A percentile compares a stretch with the other conserved stretches of the same genome.
Evolutionary conservation across 2,113 vertebrate species (phyloP).

Genomic region (Oryzias woworae): DNA sequence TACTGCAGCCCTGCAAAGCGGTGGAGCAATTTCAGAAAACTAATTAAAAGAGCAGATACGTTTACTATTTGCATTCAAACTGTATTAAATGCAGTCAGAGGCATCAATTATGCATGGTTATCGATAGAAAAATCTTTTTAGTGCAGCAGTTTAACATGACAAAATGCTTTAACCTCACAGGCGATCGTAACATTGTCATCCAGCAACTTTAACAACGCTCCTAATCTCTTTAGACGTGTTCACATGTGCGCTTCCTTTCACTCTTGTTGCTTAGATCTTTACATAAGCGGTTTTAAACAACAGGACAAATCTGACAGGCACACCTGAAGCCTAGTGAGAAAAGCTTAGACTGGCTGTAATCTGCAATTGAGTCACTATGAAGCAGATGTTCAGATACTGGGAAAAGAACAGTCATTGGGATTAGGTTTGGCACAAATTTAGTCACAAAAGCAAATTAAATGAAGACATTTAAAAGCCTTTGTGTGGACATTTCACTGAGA

Average conservation of each 20-base stretch:
- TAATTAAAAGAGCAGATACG: conserved; percentile 18
- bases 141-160: conserved; percentile 21
- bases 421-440: conserved; percentile 65
- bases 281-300: conserved; percentile 33
- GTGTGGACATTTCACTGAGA: conserved; percentile 27
- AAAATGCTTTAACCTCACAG: conserved; percentile 23
- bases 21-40: conserved; percentile 24
- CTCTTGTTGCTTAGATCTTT: conserved; percentile 18
- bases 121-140: conserved; percentile 34
- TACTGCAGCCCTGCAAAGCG: conserved; percentile 51
- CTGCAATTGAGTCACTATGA: conserved; percentile 37
- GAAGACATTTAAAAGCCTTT: conserved; percentile 15
- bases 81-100: conserved; percentile 42
- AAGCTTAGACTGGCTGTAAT: conserved; percentile 39
- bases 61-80: conserved; percentile 24
- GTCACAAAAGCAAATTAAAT: conserved; percentile 39
- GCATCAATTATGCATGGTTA: conserved; percentile 32
- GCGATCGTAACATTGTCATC: conserved; percentile 9
- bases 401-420: conserved; percentile 37
- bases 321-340: conserved; percentile 32
- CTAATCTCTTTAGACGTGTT: conserved; percentile 17
- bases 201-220: conserved; percentile 20
- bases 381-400: conserved; percentile 22
- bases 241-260: conserved; percentile 4
- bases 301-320: conserved; percentile 30